Conservation (phyloP, 1,140 invertebrate genomes). For the Acromyrmex charruanus region DNA sequence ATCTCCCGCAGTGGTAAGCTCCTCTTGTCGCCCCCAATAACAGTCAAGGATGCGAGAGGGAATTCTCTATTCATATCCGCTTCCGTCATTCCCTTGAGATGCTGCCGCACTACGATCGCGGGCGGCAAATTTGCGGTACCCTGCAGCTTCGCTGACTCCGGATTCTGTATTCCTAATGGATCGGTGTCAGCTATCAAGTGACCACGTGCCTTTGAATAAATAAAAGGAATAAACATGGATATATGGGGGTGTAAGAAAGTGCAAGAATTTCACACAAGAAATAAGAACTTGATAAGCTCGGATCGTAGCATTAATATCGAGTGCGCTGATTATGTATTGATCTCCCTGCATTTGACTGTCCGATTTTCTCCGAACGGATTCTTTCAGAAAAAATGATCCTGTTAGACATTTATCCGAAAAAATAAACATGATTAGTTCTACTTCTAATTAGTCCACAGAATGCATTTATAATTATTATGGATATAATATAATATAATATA, state of each 20-base stretch:
- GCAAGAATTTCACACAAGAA: not conserved
- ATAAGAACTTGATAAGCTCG: slow-evolving; percentile 78
- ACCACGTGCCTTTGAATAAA: slow-evolving; percentile 89
- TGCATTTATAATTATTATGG: not conserved
- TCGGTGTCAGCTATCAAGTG: slow-evolving; percentile 94
- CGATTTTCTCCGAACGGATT: slow-evolving; percentile 16
- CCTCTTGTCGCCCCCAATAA: slow-evolving; percentile 89
- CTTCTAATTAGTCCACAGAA: not conserved
- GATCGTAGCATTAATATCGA: slow-evolving; percentile 78
- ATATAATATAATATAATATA: not conserved
- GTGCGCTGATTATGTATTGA: slow-evolving; percentile 48
- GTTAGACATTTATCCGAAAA: slow-evolving; percentile 7
- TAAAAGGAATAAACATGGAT: not conserved
- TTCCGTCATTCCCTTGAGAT: slow-evolving; percentile 87
- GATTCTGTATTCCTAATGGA: slow-evolving; percentile 89
- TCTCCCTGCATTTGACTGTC: slow-evolving; percentile 65
- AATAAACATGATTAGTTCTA: not conserved
- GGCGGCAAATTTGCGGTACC: slow-evolving; percentile 78
- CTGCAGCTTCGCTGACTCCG: slow-evolving; percentile 80
- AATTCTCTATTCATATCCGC: slow-evolving; percentile 90
- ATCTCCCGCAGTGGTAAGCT: slow-evolving; percentile 91
- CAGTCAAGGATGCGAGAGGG: slow-evolving; percentile 90
- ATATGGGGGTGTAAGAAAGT: not conserved
- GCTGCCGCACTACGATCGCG: slow-evolving; percentile 79
- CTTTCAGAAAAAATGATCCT: not conserved